These are phyloP conservation scores for Spongilla lacustris DNA, from an alignment of 37 sponge, comb jelly and placozoan species.

Conservation along the genomic window DNA sequence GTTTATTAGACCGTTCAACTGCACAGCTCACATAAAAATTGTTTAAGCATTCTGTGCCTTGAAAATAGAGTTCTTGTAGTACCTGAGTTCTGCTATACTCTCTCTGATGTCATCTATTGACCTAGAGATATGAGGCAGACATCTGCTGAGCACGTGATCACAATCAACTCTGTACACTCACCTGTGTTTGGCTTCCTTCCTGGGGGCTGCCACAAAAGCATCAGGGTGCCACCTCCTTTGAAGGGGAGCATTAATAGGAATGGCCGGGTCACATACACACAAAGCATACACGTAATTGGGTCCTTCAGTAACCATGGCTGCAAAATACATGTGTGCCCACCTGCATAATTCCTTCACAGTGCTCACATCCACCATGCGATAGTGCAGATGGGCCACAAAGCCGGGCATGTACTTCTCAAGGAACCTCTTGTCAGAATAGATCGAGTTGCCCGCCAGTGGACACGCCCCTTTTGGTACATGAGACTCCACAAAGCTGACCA, in stretches of 20 bases:
- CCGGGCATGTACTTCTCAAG: conserved; percentile 85
- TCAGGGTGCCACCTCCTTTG: conserved; percentile 60
- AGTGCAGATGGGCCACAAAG: conserved; percentile 78
- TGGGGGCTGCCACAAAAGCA: conserved; percentile 27
- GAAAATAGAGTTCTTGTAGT: conserved; percentile 67
- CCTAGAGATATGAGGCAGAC: conserved; percentile 41
- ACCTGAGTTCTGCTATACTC: conserved; percentile 80
- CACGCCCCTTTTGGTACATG: conserved; percentile 65
- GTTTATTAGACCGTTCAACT: too few species aligned
- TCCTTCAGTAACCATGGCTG: too few species aligned
- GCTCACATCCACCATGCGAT: conserved; percentile 92
- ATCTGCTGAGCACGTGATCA: too few species aligned
- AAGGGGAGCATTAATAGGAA: too few species aligned
- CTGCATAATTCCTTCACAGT: conserved; percentile 84
- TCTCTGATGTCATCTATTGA: conserved; percentile 77
- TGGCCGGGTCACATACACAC: too few species aligned
- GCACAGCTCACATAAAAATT: not conserved
- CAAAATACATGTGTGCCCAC: conserved; percentile 56
- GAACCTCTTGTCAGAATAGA: conserved; percentile 83
- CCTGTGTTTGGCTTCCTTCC: conserved; percentile 46
- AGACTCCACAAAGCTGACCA: conserved; percentile 65
- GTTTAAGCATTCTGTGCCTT: not conserved
- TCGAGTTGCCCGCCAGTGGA: conserved; percentile 89
- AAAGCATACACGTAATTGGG: not conserved
- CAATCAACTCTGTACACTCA: too few species aligned